Evolutionary conservation across 2,797 vertebrate genomes (phyloP).

Genomic region (Spheniscus humboldti): DNA sequence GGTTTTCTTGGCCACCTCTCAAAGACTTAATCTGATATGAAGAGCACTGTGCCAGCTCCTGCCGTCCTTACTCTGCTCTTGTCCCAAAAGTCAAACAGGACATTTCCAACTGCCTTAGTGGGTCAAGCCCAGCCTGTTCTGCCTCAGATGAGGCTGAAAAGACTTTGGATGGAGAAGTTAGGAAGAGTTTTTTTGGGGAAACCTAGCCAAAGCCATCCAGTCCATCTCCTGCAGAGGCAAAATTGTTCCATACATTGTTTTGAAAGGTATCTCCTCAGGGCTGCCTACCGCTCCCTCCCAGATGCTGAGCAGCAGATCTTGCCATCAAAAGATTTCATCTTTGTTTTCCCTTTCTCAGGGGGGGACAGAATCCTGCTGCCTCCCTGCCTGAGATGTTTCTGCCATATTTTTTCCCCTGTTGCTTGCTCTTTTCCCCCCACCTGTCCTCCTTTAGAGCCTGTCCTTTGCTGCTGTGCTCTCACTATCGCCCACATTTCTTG

Average conservation of each 20-base stretch:
- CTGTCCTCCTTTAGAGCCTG: background rate
- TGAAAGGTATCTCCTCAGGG: background rate
- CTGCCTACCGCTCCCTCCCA: background rate
- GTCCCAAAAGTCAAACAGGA: background rate
- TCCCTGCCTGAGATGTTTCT: background rate
- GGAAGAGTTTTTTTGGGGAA: background rate
- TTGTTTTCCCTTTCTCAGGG: background rate
- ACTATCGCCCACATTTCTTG: fast-evolving
- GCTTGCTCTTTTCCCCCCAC: background rate
- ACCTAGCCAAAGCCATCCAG: background rate
- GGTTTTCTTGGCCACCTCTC: background rate
- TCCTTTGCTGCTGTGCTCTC: background rate
- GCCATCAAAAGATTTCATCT: background rate
- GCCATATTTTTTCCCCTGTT: background rate
- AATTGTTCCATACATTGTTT: background rate
- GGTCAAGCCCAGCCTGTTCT: background rate
- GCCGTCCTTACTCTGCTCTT: background rate
- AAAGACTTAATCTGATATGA: background rate
- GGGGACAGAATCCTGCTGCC: background rate
- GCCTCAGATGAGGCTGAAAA: background rate
- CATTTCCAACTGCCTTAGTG: background rate
- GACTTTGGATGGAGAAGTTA: background rate
- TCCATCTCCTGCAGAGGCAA: background rate
- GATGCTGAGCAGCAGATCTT: background rate
- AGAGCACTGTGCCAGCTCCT: background rate